Evolutionary conservation across 2,888 invertebrate species (phyloP).

Genomic region (Endomychus coccineus): DNA sequence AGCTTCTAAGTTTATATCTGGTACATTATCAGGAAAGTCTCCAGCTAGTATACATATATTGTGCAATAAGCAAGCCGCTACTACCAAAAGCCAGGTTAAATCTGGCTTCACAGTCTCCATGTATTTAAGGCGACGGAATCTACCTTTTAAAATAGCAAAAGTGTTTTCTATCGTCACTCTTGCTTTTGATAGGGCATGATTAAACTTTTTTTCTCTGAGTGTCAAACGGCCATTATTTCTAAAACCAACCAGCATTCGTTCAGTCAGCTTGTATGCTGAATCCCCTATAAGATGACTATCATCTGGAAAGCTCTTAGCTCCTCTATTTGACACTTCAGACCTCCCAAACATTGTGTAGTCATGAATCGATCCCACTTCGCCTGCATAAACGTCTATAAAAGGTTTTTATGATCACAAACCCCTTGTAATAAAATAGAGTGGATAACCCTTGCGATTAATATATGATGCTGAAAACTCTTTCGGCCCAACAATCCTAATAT

Average conservation of each 20-base stretch:
- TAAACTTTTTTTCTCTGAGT: constrained; percentile 21
- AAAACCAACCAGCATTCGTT: constrained; percentile 3
- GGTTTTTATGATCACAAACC: constrained; percentile 14
- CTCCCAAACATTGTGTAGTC: constrained; percentile 14
- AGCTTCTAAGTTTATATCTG: constrained; percentile 1
- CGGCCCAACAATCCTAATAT: constrained; percentile 16
- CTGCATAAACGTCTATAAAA: constrained; percentile 18
- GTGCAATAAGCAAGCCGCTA: constrained; percentile 20
- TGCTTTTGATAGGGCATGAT: constrained; percentile 16
- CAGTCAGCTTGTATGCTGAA: constrained; percentile 4
- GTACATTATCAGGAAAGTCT: constrained; percentile 10
- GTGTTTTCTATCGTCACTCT: constrained; percentile 23
- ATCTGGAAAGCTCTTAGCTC: background rate
- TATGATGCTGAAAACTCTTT: constrained; percentile 12
- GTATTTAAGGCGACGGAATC: constrained; percentile 22
- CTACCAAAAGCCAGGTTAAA: constrained; percentile 18
- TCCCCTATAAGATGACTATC: constrained; percentile 6
- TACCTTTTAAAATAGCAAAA: constrained; percentile 23
- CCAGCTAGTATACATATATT: constrained; percentile 20
- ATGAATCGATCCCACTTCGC: constrained; percentile 16
- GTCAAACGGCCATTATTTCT: constrained; percentile 5
- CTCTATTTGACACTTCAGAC: constrained; percentile 11
- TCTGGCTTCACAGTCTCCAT: constrained; percentile 20
- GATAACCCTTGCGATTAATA: constrained; percentile 14
- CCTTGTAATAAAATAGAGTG: constrained; percentile 16